These are phyloP conservation scores for Hesperia comma DNA, from an alignment of 2,888 invertebrate genomes.

Conservation along the genomic window DNA sequence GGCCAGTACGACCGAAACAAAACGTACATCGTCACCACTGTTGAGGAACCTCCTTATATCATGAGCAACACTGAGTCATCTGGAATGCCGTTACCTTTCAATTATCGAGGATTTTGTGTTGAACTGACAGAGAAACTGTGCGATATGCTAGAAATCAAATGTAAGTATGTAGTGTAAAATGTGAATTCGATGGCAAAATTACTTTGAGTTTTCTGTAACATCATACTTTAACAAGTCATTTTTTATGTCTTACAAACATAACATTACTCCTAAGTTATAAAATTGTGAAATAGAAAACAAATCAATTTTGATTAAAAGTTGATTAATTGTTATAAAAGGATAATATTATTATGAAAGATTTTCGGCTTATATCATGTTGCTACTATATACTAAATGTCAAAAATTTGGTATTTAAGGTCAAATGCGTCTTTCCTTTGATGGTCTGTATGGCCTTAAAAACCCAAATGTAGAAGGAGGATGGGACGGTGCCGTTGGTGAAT, in stretches of 20 bases:
- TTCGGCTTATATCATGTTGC: too few relatives aligned
- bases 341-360: too few relatives aligned
- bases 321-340: too few relatives aligned
- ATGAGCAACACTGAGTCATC: constrained; percentile 88
- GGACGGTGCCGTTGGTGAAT: constrained; percentile 96
- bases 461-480: constrained; percentile 91
- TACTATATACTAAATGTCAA: not conserved
- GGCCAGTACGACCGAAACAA: constrained; percentile 89
- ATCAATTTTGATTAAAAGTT: too few relatives aligned
- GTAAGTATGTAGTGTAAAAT: constrained; percentile 87
- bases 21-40: constrained; percentile 93
- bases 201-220: too few relatives aligned
- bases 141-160: constrained; percentile 91
- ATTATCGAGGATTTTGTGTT: constrained; percentile 95
- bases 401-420: constrained; percentile 81
- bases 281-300: too few relatives aligned
- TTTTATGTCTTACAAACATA: too few relatives aligned
- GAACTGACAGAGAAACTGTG: constrained; percentile 93
- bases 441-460: constrained; percentile 93
- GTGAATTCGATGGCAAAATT: not conserved
- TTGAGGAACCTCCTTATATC: constrained; percentile 94
- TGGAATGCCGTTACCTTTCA: constrained; percentile 89
- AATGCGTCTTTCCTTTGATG: constrained; percentile 92
- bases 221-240: too few relatives aligned
- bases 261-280: too few relatives aligned